Evolutionary conservation across 2,888 invertebrate genomes (phyloP), one percentile per base, ranked within the genome.

Genomic region (Abrostola triplasia): DNA sequence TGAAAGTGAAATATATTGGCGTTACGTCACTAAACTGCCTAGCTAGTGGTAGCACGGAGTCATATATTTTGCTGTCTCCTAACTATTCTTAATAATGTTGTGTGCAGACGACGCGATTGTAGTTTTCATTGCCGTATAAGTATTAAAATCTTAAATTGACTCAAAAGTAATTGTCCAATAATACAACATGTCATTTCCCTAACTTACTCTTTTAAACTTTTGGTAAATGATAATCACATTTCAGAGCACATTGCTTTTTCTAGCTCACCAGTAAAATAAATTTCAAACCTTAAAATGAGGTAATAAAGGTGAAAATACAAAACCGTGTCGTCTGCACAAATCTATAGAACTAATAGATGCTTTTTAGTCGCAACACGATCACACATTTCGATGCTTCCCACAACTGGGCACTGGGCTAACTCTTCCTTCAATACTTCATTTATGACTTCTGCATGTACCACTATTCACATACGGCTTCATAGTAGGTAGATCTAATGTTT

Each of bases 311-410:
- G 6, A 5, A 11, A 35, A 50, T 6, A 47, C 5, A n/a, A 7
- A 52, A 11, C 52, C 40, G 47, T 64, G 53, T 76, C 68, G 48
- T 68, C 59, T 79, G 75, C 50, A 66, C 50, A 10, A 47, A n/a
- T 61, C 9, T 59, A 49, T 57, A 74, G 67, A 64, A 64, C 37
- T 81, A 73, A 74, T 85, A 87, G 84, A 82, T 83, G 90, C 90
- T 90, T 89, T 70, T 79, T 91, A 91, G 90, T 78, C 83, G 90
- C 90, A 84, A 90, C 86, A 90, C 88, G 88, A 86, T 91, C 90
- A 92, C 92, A 92, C 92, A 90, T 90, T 86, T 89, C 90, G 89
- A 87, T 82, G 88, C 88, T 88, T 89, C 75, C 76, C 71, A 69
- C 81, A 73, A 76, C 75, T 55, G 76, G 80, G 81, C 85, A 84